Evolutionary conservation across 2,797 vertebrate genomes (phyloP).

Genomic region (Steatocranus sp.): DNA sequence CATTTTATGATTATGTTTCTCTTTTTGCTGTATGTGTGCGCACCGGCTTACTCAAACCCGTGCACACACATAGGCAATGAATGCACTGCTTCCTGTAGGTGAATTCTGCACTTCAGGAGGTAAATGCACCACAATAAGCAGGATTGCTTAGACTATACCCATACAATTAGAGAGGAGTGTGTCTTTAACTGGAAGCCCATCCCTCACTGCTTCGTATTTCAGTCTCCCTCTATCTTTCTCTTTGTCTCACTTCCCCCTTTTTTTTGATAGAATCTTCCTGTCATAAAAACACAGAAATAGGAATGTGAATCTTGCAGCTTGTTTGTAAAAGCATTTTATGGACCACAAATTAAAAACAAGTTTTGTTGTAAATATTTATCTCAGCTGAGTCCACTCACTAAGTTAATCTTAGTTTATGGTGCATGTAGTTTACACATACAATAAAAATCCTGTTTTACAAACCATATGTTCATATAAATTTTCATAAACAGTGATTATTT

Average conservation of each 20-base stretch:
- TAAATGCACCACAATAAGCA: slow-evolving; percentile 9
- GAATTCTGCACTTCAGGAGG: neutral
- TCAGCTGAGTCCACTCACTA: neutral
- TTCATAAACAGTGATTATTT: neutral
- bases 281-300: neutral
- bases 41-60: neutral
- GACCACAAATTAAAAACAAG: neutral
- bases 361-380: neutral
- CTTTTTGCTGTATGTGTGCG: neutral
- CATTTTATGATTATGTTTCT: neutral
- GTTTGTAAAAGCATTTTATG: slow-evolving; percentile 9
- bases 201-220: neutral
- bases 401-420: neutral
- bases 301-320: neutral
- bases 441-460: neutral
- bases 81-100: neutral
- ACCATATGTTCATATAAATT: neutral
- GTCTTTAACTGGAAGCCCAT: slow-evolving; percentile 36
- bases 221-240: neutral
- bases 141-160: slow-evolving; percentile 29
- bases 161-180: slow-evolving; percentile 33
- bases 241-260: neutral
- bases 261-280: neutral
- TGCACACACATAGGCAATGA: neutral
- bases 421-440: neutral